A percentile compares a stretch with the other conserved stretches of the same genome.
phyloP scores from a whole-genome alignment of 2,888 invertebrate genomes.

The Volucella inflata region DNA sequence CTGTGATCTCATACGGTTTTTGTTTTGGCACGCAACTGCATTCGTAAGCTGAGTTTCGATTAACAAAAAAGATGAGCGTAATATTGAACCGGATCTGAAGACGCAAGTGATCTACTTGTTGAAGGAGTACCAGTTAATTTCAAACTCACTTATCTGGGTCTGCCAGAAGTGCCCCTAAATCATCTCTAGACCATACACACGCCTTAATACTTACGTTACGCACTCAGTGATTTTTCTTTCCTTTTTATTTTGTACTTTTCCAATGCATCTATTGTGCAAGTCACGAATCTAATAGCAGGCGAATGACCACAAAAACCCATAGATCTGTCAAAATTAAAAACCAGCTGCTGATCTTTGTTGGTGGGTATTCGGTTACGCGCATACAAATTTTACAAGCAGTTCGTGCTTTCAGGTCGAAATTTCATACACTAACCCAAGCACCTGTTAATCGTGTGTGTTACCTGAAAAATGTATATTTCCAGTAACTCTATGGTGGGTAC shows the following conservation, averaged over 20 bases:
- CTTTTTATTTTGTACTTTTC: neutral
- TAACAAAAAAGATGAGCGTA: slow-evolving; percentile 22
- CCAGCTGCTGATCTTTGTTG: slow-evolving; percentile 24
- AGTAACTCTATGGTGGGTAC: neutral
- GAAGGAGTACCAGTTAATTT: slow-evolving; percentile 1
- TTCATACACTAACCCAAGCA: slow-evolving; percentile 25
- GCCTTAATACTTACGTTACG: too few relatives aligned
- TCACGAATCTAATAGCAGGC: slow-evolving; percentile 44
- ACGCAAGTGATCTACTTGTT: neutral
- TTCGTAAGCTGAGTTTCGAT: slow-evolving; percentile 21
- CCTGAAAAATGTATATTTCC: slow-evolving; percentile 20
- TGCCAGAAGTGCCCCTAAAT: neutral
- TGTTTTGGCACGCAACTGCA: slow-evolving; percentile 15
- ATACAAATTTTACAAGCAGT: slow-evolving; percentile 23
- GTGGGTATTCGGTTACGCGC: neutral
- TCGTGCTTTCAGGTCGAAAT: slow-evolving; percentile 46
- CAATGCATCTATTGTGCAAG: slow-evolving; percentile 41
- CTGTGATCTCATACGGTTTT: slow-evolving; percentile 6
- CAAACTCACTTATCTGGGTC: neutral
- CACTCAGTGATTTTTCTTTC: neutral
- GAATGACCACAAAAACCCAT: slow-evolving; percentile 21
- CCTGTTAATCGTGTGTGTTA: slow-evolving; percentile 37
- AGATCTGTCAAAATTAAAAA: slow-evolving; percentile 35
- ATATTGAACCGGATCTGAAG: neutral
- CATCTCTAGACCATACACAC: neutral